Conservation (phyloP, 2,888 invertebrate genomes). For the Aporophyla nigra region DNA sequence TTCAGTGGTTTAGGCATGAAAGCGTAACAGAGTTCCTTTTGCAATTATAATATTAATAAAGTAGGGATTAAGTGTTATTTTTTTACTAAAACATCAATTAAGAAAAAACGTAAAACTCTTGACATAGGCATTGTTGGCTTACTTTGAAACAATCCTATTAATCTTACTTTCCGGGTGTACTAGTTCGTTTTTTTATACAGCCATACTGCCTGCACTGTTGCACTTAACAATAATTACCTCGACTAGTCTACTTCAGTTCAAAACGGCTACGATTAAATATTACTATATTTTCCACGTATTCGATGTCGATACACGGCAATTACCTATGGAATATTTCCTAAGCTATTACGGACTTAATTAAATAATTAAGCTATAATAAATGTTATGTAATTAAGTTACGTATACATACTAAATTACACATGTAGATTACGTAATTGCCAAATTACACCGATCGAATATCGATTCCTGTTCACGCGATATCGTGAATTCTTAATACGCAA, state of each 20-base stretch:
- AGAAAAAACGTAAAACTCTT: constrained; percentile 10
- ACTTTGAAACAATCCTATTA: constrained; percentile 35
- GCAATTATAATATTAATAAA: no score
- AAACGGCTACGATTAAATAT: constrained; percentile 33
- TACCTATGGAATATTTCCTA: constrained; percentile 39
- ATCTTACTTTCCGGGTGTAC: constrained; percentile 23
- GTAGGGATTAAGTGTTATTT: background rate
- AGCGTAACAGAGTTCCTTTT: no score
- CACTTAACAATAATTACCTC: constrained; percentile 40
- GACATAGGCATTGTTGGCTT: constrained; percentile 18
- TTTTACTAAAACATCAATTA: constrained; percentile 14
- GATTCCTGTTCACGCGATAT: constrained; percentile 42
- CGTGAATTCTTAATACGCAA: constrained; percentile 46
- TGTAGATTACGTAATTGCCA: constrained; percentile 46
- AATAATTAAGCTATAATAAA: constrained; percentile 45
- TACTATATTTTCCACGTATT: constrained; percentile 42
- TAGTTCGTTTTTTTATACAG: constrained; percentile 11
- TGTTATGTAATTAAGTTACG: constrained; percentile 42
- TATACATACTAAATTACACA: constrained; percentile 19
- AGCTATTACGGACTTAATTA: constrained; percentile 32
- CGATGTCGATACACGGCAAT: constrained; percentile 36
- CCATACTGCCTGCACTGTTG: constrained; percentile 6
- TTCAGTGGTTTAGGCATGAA: no score
- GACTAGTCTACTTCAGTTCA: constrained; percentile 24
- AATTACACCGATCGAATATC: constrained; percentile 38